Evolutionary conservation across 2,888 invertebrate genomes (phyloP).

Genomic region (Caenorhabditis parvicauda): DNA sequence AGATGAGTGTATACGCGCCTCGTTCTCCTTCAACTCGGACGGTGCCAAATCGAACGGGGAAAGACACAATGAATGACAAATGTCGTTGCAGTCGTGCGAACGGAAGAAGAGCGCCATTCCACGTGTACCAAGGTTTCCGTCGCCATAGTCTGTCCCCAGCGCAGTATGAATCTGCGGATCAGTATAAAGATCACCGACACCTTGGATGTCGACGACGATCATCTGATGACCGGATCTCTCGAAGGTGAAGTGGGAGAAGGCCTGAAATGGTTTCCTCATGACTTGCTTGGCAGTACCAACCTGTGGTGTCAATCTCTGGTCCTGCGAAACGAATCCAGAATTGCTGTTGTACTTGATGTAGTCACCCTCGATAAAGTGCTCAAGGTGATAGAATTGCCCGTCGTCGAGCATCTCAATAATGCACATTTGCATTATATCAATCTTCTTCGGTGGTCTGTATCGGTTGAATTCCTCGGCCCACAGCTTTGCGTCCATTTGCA

Average conservation of each 20-base stretch:
- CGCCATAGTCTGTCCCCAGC: conserved; percentile 67
- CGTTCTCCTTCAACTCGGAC: background rate
- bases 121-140: conserved; percentile 68
- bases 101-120: conserved; percentile 70
- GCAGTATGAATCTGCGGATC: conserved; percentile 70
- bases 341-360: conserved; percentile 70
- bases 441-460: conserved; percentile 70
- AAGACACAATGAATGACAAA: conserved; percentile 67
- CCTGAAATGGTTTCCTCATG: no score
- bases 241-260: conserved; percentile 70
- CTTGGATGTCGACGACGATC: conserved; percentile 70
- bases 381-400: conserved; percentile 67
- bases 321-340: conserved; percentile 68
- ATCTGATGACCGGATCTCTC: conserved; percentile 69
- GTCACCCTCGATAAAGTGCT: conserved; percentile 69
- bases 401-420: conserved; percentile 67
- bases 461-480: conserved; percentile 70
- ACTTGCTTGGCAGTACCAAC: no score
- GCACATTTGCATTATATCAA: conserved; percentile 69
- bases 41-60: conserved; percentile 67
- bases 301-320: conserved; percentile 67
- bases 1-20: background rate
- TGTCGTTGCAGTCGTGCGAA: conserved; percentile 68
- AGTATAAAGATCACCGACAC: conserved; percentile 70
- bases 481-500: conserved; percentile 70